Evolutionary conservation across 2,113 vertebrate genomes (phyloP), one percentile per base, ranked within the genome.

Genomic region (Anolis carolinensis): DNA sequence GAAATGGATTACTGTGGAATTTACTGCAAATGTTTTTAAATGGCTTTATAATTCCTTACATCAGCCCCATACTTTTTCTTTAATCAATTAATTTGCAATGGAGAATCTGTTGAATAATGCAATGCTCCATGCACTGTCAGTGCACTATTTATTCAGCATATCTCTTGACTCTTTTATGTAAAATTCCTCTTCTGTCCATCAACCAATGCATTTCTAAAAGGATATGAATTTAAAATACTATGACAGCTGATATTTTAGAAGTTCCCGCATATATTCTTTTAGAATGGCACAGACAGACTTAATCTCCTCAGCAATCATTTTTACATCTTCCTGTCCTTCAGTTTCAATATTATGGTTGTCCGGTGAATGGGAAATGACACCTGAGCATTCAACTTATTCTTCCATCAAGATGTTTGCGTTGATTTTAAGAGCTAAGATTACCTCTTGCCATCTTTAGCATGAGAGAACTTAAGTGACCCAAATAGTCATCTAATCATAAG

Each of bases 201-300:
- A 23, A n/a, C 55, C 23, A 87, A 77, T 71, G 77, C 5, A 70
- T n/a, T 77, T 78, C n/a, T 70, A 88, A 94, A 93, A 91, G 87
- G 85, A 75, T 85, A 91, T 79, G 78, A 93, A 90, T 93, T 93
- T 91, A 92, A 89, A 70, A 87, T 76, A 48, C 73, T 92, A 90
- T 89, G 90, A 91, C 76, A 91, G 87, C 27, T 87, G 82, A 82
- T 92, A 94, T 91, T 94, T 90, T 89, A 93, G 83, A 93, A 86
- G 44, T 88, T 92, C 91, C 85, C 2, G 86, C 91, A 92, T 77
- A 89, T 84, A 80, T 50, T 77, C 92, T 91, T 86, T 89, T 55
- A 94, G 88, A 55, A 94, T 77, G 86, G 91, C 83, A 90, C 78
- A 93, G 88, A 92, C 86, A 86, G 73, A 79, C 92, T 94, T 93